Evolutionary conservation across 64 coral and sea anemone genomes (phyloP), one percentile per base, ranked within the genome.

Genomic region (Orbicella faveolata): DNA sequence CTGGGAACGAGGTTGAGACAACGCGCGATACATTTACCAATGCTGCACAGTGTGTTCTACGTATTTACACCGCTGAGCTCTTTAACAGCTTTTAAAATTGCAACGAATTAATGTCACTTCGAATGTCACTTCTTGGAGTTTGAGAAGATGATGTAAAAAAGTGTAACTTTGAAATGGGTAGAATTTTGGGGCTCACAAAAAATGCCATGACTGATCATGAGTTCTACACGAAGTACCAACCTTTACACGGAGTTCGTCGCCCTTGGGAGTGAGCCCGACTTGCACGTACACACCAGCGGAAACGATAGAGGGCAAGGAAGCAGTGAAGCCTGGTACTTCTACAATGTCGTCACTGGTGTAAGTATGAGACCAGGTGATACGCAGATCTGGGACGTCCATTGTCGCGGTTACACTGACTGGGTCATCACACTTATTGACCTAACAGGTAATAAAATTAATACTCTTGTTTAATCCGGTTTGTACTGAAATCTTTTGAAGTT

Each of bases 281-380:
- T 90, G 89, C 0, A 75, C 89, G 23, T 83, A 90, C 26, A 90
- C 89, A 53, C 89, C 89, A 26, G 66, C 88, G 51, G 76, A 79
- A 63, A 87, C 0, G 2, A 53, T 2, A 33, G 16, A 10, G 41
- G 61, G 18, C 74, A 89, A 20, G 19, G 25, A 74, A 1, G 33
- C 44, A 5, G 66, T 81, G 30, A 59, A 83, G 16, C 68, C 79
- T 9, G 89, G 79, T 5, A 90, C 89, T 61, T n/a, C 19, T 1
- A 83, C 33, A 34, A 75, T 83, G 15, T 75, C 89, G 12, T 83
- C 66, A 83, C 52, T 75, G 4, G 41, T 83, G 67, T 75, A 90
- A 36, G 52, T 83, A 21, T 83, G 78, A 21, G 68, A 83, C 89
- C 89, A 90, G 19, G 69, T 61, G 23, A 90, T 90, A 39, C 3